A percentile compares a stretch with the other conserved stretches of the same genome.
Conservation (phyloP, 2,797 vertebrate genomes). For the Phylloscopus collybita region DNA sequence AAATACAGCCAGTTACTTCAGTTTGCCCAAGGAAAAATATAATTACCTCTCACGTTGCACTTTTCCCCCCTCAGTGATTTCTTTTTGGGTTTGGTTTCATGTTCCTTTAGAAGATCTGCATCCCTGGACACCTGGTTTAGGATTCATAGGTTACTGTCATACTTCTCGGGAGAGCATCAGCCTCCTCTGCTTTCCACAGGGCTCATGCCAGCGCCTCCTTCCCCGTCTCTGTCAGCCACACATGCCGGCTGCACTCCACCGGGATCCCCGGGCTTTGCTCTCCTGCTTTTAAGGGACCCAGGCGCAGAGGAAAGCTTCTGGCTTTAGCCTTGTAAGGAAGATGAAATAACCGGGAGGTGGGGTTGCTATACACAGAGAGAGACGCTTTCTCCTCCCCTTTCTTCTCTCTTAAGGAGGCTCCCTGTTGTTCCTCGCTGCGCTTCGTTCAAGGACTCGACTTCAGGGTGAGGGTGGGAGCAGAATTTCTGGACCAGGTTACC, state of each 20-base stretch:
- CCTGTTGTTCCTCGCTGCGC: neutral
- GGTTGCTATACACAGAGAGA: neutral
- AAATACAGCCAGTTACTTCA: neutral
- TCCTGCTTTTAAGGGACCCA: constrained; percentile 14
- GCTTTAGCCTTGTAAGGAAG: constrained; percentile 74
- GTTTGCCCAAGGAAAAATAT: neutral
- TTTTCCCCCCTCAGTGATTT: neutral
- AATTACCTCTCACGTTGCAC: constrained; percentile 36
- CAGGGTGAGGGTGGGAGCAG: neutral
- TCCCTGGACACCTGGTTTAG: neutral
- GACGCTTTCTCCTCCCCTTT: constrained; percentile 43
- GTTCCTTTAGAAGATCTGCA: neutral
- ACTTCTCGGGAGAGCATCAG: neutral
- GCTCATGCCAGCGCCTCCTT: neutral
- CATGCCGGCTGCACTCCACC: neutral
- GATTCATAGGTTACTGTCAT: neutral
- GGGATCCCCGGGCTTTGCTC: neutral
- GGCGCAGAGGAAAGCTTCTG: constrained; percentile 31
- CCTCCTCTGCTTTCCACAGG: neutral
- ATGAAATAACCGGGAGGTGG: constrained; percentile 60
- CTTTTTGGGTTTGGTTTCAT: neutral
- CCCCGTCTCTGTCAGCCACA: neutral
- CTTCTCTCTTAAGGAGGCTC: constrained; percentile 65
- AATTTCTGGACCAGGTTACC: too few relatives aligned
- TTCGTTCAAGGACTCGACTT: neutral